phyloP scores from a whole-genome alignment of 2,113 vertebrate species.

The Himantopus leucocephalus region DNA sequence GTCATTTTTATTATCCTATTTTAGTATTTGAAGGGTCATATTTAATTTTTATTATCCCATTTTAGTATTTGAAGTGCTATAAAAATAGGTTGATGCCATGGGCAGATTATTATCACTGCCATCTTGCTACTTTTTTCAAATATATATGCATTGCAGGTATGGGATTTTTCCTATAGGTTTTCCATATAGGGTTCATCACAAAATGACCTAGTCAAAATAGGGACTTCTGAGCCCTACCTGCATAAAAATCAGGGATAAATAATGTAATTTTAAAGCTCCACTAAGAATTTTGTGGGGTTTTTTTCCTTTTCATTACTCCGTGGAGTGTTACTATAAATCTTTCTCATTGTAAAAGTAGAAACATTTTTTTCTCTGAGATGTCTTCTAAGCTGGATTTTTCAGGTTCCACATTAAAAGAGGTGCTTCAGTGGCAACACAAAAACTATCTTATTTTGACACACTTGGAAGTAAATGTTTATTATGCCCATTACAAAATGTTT shows the following conservation, averaged over 20 bases:
- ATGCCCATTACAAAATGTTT: background rate
- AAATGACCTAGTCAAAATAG: background rate
- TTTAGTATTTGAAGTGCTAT: background rate
- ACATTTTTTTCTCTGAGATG: background rate
- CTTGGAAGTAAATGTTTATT: background rate
- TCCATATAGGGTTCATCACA: background rate
- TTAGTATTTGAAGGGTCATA: background rate
- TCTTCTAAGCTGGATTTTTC: background rate
- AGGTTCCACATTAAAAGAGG: background rate
- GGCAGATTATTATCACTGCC: background rate
- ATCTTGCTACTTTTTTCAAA: background rate
- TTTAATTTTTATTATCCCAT: conserved; percentile 23
- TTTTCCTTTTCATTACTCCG: background rate
- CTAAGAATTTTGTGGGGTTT: background rate
- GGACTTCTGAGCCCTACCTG: background rate
- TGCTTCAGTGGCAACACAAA: background rate
- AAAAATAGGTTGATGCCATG: background rate
- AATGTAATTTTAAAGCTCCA: background rate
- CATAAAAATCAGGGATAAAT: background rate
- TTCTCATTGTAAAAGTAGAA: background rate
- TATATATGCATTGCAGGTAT: background rate
- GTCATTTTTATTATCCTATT: background rate
- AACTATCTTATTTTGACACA: background rate
- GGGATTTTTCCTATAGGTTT: background rate
- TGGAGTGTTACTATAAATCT: background rate